Base-by-base conservation (phyloP, 2,113 vertebrate genomes). In the Ailurus styani region DNA sequence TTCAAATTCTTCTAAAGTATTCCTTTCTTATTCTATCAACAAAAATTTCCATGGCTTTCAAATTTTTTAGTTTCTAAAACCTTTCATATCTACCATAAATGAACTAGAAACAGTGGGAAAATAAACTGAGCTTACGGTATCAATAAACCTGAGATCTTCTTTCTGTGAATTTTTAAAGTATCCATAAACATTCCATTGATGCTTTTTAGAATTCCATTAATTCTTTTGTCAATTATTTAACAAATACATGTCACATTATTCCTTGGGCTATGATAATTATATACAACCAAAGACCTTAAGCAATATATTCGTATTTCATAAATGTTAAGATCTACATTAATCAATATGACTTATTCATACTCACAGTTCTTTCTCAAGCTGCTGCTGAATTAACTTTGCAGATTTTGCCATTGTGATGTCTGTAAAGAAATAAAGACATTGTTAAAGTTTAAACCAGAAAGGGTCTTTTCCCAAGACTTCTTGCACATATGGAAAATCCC, bases 291-390 rank as follows among this genome's bases (percentile, higher is more conserved):
- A 62, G 27, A 47, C 40, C 12, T 81, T 37, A 70, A 37, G 62
- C 37, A 57, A 42, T 29, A 64, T 66, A 87, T 7, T 47, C 25
- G 2, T 34, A 83, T 64, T 54, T 54, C 55, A 54, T n/a, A 40
- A n/a, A n/a, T 14, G 11, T 9, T 23, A 50, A 62, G n/a, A 89
- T 27, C 54, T 10, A 42, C 45, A 79, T 62, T 86, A 88, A 60
- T 40, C 37, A 84, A 87, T 0, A 54, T 3, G 73, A 66, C 23
- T 93, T 72, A 70, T 77, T 64, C 60, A 94, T 93, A 99, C 99
- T 99, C 98, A 99, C 99, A 99, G 87, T 97, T 99, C 99, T 97
- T 99, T 99, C 98, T 99, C 99, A 98, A 99, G 98, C 96, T 99
- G 99, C 93, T 99, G 99, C 64, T 99, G 99, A 98, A 99, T 99